Evolutionary conservation across 2,888 invertebrate species (phyloP).

Genomic region (Acanthosoma haemorrhoidale): DNA sequence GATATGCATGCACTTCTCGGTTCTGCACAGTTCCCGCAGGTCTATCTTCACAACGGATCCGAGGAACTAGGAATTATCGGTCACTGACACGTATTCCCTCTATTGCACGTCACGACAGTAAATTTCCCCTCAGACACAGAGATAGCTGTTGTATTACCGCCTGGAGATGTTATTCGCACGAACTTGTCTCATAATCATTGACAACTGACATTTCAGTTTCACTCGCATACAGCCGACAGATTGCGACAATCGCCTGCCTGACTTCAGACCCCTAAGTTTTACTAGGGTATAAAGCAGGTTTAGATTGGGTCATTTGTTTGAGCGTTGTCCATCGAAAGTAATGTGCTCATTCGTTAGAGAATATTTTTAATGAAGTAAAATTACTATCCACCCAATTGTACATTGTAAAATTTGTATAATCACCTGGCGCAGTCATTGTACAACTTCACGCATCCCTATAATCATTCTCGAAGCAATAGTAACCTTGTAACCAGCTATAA

Average conservation of each 20-base stretch:
- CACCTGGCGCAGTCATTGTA: too few relatives aligned
- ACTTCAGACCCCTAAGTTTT: background rate
- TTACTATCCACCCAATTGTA: too few relatives aligned
- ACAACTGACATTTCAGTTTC: background rate
- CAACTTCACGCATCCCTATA: too few relatives aligned
- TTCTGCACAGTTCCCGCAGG: background rate
- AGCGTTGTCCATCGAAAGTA: too few relatives aligned
- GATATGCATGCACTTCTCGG: slow-evolving; percentile 6
- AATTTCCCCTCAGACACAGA: too few relatives aligned
- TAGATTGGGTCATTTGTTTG: too few relatives aligned
- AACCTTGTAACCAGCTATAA: too few relatives aligned
- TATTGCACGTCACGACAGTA: slow-evolving; percentile 7
- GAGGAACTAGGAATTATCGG: background rate
- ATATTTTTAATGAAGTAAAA: too few relatives aligned
- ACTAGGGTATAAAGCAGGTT: too few relatives aligned
- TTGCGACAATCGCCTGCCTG: background rate
- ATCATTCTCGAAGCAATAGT: too few relatives aligned
- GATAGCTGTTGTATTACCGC: background rate
- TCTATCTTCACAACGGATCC: slow-evolving; percentile 12
- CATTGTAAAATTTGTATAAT: too few relatives aligned
- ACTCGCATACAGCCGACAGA: background rate
- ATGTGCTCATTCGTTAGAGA: too few relatives aligned
- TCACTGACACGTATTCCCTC: slow-evolving; percentile 1
- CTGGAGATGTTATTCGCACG: background rate
- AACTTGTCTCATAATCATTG: background rate